Evolutionary conservation across 2,888 invertebrate species (phyloP), one percentile per base, ranked within the genome.

Genomic region (Galerucella calmariensis): DNA sequence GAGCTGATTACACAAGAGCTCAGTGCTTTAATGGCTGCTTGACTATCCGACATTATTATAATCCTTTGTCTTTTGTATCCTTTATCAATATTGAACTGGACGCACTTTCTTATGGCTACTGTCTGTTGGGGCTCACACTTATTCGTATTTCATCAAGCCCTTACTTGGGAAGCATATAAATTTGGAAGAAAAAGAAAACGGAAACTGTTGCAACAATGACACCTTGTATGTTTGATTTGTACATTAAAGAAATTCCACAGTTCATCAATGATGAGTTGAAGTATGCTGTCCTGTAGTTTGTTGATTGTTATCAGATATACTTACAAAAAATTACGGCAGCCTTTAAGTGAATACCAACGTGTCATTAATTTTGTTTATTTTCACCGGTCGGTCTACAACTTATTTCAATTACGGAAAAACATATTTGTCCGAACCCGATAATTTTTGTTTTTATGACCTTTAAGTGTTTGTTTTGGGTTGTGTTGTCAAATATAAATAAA

Each of bases 181-280:
- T 20, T 20, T 20, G 20, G 20, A 20, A 20, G 20, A 20, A 20
- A 20, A 20, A 20, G 20, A 20, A 27, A 27, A 27, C 0, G 3
- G 14, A n/a, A 56, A 61, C 11, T 11, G 5, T 41, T 46, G 27
- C 63, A 16, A 41, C 35, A 41, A 41, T 41, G 35, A 8, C 35
- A 65, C 63, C 63, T 16, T 65, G 70, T 65, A 71, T 71, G 68
- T 73, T 69, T 75, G 69, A 69, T 75, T 73, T 73, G 62, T 75
- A 56, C 72, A 69, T 66, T 76, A 74, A 62, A 62, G 53, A 71
- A 67, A 70, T 41, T 66, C 53, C 48, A 67, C 74, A 70, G 69
- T 74, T 62, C 61, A 69, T 69, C 44, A 61, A 70, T 74, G 67
- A 74, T 41, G 56, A 59, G 46, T 16, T 68, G 44, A 68, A 35